Base-by-base conservation (phyloP, 2,888 invertebrate species). In the Drosophila limbata region DNA sequence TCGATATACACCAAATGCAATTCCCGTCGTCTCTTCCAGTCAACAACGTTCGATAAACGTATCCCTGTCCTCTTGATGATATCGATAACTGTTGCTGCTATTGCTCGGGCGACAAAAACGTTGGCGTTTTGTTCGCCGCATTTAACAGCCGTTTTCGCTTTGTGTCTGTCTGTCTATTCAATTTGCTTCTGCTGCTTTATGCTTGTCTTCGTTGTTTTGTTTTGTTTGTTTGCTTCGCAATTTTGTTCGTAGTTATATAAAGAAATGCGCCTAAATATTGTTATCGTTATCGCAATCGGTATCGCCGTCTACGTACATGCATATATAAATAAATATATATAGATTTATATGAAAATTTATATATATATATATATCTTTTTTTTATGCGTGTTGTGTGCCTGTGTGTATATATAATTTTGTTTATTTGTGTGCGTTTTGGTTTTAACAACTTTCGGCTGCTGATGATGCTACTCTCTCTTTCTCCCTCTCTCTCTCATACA, bases 91-190 rank as follows among this genome's bases (percentile, higher is more conserved):
- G 21, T 72, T 44, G 60, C 59, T 74, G 55, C 61, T 79, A 56
- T 67, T 75, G 69, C 67, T 61, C 55, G 66, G 64, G 56, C 61
- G 65, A 73, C 53, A 70, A 67, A 62, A 48, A 73, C 73, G 70
- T 65, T 76, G 71, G 39, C 71, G 70, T 80, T 79, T 79, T 71
- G 77, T 57, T 72, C 74, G 82, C 77, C 79, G 85, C 83, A 84
- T 84, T 86, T 83, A 83, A 84, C 74, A 79, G 83, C 80, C 77
- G 88, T 83, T 69, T 56, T 69, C 61, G 60, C 37, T 37, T 66
- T 59, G 40, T 42, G 52, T 28, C 33, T 33, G 28, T 53, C 35
- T 47, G 48, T 48, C 48, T 33, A 35, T 35, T 61, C 37, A 39
- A 60, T 60, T 28, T 8, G 28, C 28, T 8, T 6, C 28, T 65